Evolutionary conservation across 2,113 vertebrate genomes (phyloP).

Genomic region (Dolichallabes microphthalmus): DNA sequence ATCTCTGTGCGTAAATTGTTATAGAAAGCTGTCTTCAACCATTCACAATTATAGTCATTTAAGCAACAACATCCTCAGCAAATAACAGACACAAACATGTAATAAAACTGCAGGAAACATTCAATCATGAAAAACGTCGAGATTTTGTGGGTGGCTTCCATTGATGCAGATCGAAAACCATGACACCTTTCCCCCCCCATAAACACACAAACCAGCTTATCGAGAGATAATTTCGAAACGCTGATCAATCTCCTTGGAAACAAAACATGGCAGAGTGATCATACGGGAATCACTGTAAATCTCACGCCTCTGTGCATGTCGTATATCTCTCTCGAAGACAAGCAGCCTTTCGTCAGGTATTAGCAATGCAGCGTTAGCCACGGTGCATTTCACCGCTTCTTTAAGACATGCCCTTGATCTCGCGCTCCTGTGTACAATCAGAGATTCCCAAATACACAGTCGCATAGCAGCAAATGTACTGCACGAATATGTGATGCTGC

Average conservation of each 20-base stretch:
- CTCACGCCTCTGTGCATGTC: background rate
- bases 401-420: conserved; percentile 14
- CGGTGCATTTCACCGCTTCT: conserved; percentile 2
- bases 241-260: conserved; percentile 31
- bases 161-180: background rate
- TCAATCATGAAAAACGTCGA: background rate
- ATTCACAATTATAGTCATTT: conserved; percentile 10
- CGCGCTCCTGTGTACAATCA: background rate
- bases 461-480: conserved; percentile 38
- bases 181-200: background rate
- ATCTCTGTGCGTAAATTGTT: background rate
- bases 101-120: conserved; percentile 8
- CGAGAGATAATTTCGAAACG: conserved; percentile 1
- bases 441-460: conserved; percentile 24
- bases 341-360: background rate
- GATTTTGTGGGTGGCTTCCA: background rate
- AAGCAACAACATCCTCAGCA: background rate
- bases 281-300: background rate
- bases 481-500: conserved; percentile 2
- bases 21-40: background rate
- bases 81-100: conserved; percentile 9
- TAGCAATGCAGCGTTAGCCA: background rate
- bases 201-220: background rate
- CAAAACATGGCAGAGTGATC: conserved; percentile 8
- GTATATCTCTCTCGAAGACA: background rate